Conservation (phyloP, 1,140 invertebrate species). For the Procambarus clarkii region DNA sequence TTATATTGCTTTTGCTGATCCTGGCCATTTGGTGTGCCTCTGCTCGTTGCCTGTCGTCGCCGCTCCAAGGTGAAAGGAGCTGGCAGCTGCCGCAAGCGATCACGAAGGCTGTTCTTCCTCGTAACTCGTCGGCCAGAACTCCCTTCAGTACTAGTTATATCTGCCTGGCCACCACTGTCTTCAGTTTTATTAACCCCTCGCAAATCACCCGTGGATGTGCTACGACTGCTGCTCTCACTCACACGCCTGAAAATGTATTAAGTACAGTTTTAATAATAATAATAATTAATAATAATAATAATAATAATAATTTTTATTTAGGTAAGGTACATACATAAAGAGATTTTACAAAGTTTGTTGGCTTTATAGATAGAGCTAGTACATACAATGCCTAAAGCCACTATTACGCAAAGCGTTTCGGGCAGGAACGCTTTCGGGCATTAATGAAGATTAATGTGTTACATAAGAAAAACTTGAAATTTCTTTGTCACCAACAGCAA, state of each 20-base stretch:
- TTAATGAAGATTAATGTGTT: no score
- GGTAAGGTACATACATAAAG: no score
- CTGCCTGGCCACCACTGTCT: background rate
- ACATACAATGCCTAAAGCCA: no score
- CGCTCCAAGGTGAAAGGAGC: slow-evolving; percentile 51
- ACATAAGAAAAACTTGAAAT: no score
- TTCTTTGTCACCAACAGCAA: no score
- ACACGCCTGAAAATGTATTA: slow-evolving; percentile 41
- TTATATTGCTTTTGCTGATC: slow-evolving; percentile 3
- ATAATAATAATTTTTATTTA: no score
- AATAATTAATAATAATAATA: no score
- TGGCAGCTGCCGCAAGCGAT: slow-evolving; percentile 50
- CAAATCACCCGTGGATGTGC: slow-evolving; percentile 58
- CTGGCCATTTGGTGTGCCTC: slow-evolving; percentile 3
- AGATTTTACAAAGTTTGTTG: no score
- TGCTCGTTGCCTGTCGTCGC: slow-evolving; percentile 17
- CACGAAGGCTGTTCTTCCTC: slow-evolving; percentile 57
- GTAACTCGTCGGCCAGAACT: slow-evolving; percentile 28
- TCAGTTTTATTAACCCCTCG: slow-evolving; percentile 14
- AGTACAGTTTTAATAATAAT: no score
- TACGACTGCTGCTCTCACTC: slow-evolving; percentile 47
- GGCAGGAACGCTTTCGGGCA: no score
- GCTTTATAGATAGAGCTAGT: no score
- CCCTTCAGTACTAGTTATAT: background rate
- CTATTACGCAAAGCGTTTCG: no score